These are phyloP conservation scores for Seriola quinqueradiata DNA, from an alignment of 2,113 vertebrate genomes.

Conservation along the genomic window DNA sequence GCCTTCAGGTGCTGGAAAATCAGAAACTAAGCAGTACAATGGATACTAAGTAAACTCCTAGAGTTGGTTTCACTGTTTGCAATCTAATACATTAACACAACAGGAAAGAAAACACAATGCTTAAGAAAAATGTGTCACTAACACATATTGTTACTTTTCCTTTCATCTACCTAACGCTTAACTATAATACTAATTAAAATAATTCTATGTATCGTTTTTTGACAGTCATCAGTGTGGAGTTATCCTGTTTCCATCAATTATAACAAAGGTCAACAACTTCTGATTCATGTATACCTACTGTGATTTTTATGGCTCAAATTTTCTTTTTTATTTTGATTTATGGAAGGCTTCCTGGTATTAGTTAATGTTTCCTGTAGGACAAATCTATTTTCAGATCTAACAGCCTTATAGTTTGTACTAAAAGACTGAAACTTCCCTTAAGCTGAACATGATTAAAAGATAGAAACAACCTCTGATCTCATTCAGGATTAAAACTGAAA, in stretches of 20 bases:
- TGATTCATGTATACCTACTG: too few species aligned
- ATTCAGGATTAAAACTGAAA: slow-evolving; percentile 43
- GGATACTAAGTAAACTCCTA: background rate
- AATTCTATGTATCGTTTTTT: background rate
- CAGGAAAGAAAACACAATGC: background rate
- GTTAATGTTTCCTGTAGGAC: too few species aligned
- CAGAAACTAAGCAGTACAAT: background rate
- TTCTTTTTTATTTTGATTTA: slow-evolving; percentile 1
- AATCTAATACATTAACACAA: background rate
- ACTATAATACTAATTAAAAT: background rate
- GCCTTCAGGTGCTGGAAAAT: background rate
- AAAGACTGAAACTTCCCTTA: background rate
- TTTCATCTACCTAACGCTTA: background rate
- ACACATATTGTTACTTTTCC: background rate
- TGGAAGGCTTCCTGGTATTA: background rate
- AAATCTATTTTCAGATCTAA: slow-evolving; percentile 2
- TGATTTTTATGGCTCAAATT: background rate
- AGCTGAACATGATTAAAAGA: background rate
- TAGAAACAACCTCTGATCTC: background rate
- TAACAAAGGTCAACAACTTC: background rate
- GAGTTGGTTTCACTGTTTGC: background rate
- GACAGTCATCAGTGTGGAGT: background rate
- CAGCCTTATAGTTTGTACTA: background rate
- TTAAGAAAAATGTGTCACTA: background rate
- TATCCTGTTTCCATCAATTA: background rate